Base-by-base conservation (phyloP, 2,113 vertebrate species). In the Paramormyrops kingsleyae region DNA sequence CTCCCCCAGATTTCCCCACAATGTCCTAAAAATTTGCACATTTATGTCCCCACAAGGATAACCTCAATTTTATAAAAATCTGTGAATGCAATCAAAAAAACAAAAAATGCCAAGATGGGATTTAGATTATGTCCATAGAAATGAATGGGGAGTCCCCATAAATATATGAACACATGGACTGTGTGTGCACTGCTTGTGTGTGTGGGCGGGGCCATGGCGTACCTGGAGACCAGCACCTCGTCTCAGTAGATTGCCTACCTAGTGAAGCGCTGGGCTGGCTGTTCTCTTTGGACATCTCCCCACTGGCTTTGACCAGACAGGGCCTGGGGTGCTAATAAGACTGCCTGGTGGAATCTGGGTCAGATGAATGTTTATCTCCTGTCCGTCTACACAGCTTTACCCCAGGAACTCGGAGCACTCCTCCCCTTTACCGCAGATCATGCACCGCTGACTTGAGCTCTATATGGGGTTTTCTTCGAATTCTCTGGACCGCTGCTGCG, bases 311-410 rank as follows among this genome's bases (percentile, higher is more conserved):
- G 46, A 91, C 94, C 92, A 93, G 74, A 91, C 77, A 84, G 52
- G 87, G 88, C 88, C 89, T 89, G 89, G 87, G 86, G 89, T 89
- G 91, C 56, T 89, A 88, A 93, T 92, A 90, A 90, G 90, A 92
- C 87, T 89, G 90, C 59, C 52, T 87, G 88, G 90, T 88, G 5
- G 84, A 87, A 91, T 92, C 92, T 86, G 52, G 90, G 66, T 91
- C 89, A 91, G 80, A 87, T 87, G 92, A 49, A 52, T 80, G 88
- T 89, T 89, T 80, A 89, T 50, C 88, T 80, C 66, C 88, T 80
- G 88, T 66, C 21, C 5, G 17, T 53, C 27, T 52, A 35, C 21
- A 42, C 46, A 15, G 59, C 87, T 74, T 88, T 13, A 49, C 44
- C 42, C 62, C 0, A 47, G 87, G 42, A 49, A 35, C 12, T 74